Conservation (phyloP, 2,113 vertebrate species). For the Balaenoptera acutorostrata region DNA sequence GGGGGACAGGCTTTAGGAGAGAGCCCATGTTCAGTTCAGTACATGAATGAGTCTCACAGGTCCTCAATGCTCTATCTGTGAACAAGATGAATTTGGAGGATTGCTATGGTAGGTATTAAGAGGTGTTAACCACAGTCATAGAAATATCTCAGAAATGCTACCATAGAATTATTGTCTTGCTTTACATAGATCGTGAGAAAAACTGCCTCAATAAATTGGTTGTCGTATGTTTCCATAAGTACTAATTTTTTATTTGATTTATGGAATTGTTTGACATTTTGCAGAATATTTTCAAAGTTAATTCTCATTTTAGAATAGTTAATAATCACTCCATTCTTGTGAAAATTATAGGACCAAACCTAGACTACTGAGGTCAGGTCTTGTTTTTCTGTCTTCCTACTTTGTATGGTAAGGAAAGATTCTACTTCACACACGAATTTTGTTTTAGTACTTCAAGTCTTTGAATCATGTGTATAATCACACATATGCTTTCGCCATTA, state of each 20-base stretch:
- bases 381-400: neutral
- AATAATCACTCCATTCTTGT: neutral
- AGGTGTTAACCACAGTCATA: neutral
- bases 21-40: neutral
- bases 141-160: neutral
- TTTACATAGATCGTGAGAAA: neutral
- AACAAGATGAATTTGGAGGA: neutral
- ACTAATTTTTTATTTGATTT: neutral
- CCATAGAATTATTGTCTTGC: neutral
- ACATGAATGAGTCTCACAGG: neutral
- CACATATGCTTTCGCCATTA: neutral
- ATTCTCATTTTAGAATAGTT: neutral
- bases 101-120: neutral
- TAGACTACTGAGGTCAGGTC: neutral
- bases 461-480: neutral
- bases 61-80: neutral
- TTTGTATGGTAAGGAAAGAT: neutral
- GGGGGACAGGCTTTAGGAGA: neutral
- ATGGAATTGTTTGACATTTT: neutral
- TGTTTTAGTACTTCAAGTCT: neutral
- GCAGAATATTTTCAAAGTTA: neutral
- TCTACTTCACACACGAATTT: neutral
- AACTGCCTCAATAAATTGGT: neutral
- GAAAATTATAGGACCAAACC: neutral
- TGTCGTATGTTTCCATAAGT: neutral